Evolutionary conservation across 2,797 vertebrate genomes (phyloP), one percentile per base, ranked within the genome.

Genomic region (Calcarius lapponicus): DNA sequence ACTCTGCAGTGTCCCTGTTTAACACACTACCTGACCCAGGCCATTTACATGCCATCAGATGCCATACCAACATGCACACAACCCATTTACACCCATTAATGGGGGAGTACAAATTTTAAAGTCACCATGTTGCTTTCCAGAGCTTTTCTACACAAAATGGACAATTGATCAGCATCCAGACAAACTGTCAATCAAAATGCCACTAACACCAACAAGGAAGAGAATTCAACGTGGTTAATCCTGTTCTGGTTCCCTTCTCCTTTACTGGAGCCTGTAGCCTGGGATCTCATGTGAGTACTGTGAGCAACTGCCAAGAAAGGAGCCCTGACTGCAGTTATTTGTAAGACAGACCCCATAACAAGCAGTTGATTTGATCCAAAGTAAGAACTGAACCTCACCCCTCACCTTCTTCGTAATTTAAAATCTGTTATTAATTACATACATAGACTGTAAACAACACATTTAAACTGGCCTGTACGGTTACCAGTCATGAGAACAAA

Each of bases 81-180:
- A 36, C 9, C 2, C 1, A 61, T 34, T 64, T 47, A 42, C 2
- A 73, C 10, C 19, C 6, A 0, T 1, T 29, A 60, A 40, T 32
- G 32, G 15, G 53, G 32, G 3, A 65, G 13, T 25, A 53, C 7
- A 2, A 10, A 15, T 28, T 78, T 67, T 36, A 24, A 73, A 86
- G 38, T 25, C n/a, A 81, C 13, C 10, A 3, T 3, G 5, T 15
- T 34, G 42, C 8, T 84, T 57, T 40, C 56, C 36, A 38, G 50
- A 69, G 47, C n/a, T 67, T 82, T 83, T 67, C 43, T 28, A 58
- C 9, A 22, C 5, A 6, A 66, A 74, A 62, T 6, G 10, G 53
- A 51, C 31, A 76, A 47, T 0, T 29, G 61, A 48, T 32, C 40
- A 38, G 20, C 42, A 54, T 9, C 16, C 66, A 69, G 57, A 57